These are phyloP conservation scores for Hippopotamyrus pictus DNA, from an alignment of 2,797 vertebrate genomes.

Conservation along the genomic window DNA sequence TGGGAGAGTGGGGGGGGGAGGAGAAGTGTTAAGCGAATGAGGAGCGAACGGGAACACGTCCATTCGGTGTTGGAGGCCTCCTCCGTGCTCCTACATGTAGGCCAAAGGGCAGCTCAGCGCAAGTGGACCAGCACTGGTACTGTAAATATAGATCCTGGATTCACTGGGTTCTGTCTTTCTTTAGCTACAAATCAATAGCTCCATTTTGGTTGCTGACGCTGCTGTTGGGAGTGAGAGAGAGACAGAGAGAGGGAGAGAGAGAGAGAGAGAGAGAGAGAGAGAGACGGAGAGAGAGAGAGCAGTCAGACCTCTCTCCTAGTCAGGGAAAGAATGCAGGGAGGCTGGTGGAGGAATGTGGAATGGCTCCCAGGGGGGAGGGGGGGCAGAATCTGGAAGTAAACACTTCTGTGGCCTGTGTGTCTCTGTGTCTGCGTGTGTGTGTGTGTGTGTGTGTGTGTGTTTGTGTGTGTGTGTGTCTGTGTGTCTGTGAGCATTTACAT, in stretches of 20 bases:
- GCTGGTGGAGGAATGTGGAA: slow-evolving; percentile 52
- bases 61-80: slow-evolving; percentile 17
- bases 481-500: background rate
- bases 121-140: background rate
- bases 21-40: background rate
- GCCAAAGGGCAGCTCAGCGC: slow-evolving; percentile 29
- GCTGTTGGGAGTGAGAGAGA: slow-evolving; percentile 30
- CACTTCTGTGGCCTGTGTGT: slow-evolving; percentile 26
- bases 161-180: slow-evolving; percentile 17
- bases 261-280: background rate
- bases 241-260: slow-evolving; percentile 19
- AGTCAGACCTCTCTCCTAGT: slow-evolving; percentile 42
- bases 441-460: background rate
- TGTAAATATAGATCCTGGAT: slow-evolving; percentile 17
- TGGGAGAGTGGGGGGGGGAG: background rate
- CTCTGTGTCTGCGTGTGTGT: background rate
- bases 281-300: slow-evolving; percentile 29
- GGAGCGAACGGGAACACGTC: slow-evolving; percentile 6
- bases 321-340: slow-evolving; percentile 51
- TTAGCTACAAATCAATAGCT: slow-evolving; percentile 29
- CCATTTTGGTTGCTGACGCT: slow-evolving; percentile 30
- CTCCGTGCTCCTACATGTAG: slow-evolving; percentile 22
- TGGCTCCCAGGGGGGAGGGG: slow-evolving; percentile 37
- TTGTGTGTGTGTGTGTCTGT: background rate
- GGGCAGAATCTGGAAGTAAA: slow-evolving; percentile 48